Conservation (phyloP, 1,140 invertebrate genomes). For the Galendromus occidentalis region DNA sequence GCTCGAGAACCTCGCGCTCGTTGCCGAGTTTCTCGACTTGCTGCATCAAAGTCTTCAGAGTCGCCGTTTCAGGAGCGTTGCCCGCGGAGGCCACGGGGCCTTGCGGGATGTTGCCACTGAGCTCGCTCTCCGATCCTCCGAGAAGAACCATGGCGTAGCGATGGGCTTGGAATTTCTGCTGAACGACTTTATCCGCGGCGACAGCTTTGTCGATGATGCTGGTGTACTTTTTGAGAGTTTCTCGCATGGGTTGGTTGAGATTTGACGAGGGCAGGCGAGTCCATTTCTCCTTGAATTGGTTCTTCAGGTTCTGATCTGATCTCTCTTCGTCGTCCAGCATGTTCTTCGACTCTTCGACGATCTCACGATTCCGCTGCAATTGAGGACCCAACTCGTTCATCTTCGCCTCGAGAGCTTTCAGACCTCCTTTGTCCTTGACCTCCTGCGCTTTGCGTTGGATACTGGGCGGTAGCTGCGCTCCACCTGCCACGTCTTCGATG, state of each 20-base stretch:
- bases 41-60: conserved; percentile 58
- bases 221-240: conserved; percentile 72
- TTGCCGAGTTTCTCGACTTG: conserved; percentile 68
- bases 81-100: conserved; percentile 11
- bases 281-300: conserved; percentile 76
- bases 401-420: conserved; percentile 32
- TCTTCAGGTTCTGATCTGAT: conserved; percentile 63
- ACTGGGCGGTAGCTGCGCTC: conserved; percentile 60
- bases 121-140: conserved; percentile 44
- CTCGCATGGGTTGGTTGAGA: conserved; percentile 65
- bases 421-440: conserved; percentile 44
- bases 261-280: conserved; percentile 62
- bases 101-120: neutral
- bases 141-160: conserved; percentile 59
- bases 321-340: conserved; percentile 75
- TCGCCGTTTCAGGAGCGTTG: conserved; percentile 39
- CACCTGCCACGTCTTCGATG: conserved; percentile 62
- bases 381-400: conserved; percentile 70
- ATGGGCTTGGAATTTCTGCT: conserved; percentile 62
- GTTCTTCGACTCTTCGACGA: conserved; percentile 73
- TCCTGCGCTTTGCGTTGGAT: conserved; percentile 60
- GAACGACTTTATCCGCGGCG: conserved; percentile 50
- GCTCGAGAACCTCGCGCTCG: conserved; percentile 69
- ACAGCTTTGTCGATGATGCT: conserved; percentile 74
- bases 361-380: conserved; percentile 76